Conservation (phyloP, 2,888 invertebrate genomes). For the Serripes groenlandicus region DNA sequence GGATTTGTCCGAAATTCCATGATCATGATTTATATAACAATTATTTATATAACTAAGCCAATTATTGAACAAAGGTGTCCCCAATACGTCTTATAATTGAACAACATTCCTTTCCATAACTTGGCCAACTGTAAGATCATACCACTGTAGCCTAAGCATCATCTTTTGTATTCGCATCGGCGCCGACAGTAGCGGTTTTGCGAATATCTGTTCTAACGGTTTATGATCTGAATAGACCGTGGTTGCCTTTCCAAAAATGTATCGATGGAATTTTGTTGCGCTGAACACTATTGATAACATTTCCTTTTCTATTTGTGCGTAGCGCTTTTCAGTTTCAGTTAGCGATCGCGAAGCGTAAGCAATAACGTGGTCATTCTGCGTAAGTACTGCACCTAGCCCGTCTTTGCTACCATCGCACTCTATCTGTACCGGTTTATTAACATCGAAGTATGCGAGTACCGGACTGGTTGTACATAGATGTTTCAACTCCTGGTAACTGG, state of each 20-base stretch:
- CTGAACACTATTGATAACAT: constrained; percentile 64
- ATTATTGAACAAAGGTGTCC: too few relatives aligned
- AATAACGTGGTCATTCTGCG: constrained; percentile 59
- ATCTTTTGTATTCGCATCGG: constrained; percentile 45
- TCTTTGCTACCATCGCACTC: constrained; percentile 64
- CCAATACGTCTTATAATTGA: too few relatives aligned
- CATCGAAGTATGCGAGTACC: constrained; percentile 61
- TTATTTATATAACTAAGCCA: too few relatives aligned
- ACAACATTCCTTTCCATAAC: too few relatives aligned
- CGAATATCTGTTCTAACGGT: constrained; percentile 48
- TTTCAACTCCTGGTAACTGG: constrained; percentile 55
- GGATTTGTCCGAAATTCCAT: too few relatives aligned
- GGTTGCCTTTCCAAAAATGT: constrained; percentile 61
- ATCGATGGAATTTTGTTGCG: constrained; percentile 54
- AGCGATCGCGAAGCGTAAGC: constrained; percentile 63
- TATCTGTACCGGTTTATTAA: constrained; percentile 55
- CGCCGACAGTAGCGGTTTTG: constrained; percentile 38
- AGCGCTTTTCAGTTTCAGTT: constrained; percentile 60
- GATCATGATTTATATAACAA: too few relatives aligned
- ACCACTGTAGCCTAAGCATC: constrained; percentile 51
- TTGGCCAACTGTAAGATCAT: constrained; percentile 51
- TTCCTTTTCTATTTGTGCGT: constrained; percentile 64
- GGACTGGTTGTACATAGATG: constrained; percentile 51
- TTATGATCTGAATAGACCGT: constrained; percentile 64
- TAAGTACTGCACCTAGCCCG: constrained; percentile 64